Evolutionary conservation across 2,113 vertebrate species (phyloP).

Genomic region (Oreochromis niloticus): DNA sequence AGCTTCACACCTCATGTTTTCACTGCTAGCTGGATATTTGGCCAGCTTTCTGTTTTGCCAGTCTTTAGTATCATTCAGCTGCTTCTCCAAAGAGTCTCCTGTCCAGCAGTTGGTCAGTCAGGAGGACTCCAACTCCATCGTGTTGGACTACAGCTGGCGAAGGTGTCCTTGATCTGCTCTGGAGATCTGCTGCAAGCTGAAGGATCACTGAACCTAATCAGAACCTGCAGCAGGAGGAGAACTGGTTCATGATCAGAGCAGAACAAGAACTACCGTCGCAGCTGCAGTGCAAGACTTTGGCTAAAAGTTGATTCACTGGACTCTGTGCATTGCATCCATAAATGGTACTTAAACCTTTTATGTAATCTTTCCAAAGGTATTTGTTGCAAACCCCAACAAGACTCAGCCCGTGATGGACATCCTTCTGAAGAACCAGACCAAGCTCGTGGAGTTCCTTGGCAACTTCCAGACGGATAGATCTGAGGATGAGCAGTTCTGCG

Average conservation of each 20-base stretch:
- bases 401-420: conserved; percentile 96
- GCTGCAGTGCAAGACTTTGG: neutral
- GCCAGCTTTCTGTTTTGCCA: neutral
- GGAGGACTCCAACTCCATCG: neutral
- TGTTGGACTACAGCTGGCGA: neutral
- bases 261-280: neutral
- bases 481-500: conserved; percentile 93
- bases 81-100: neutral
- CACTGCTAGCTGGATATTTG: neutral
- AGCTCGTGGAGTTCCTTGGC: conserved; percentile 95
- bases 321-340: neutral
- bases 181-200: neutral
- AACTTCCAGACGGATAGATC: conserved; percentile 93
- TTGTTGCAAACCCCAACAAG: conserved; percentile 97
- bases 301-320: neutral
- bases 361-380: conserved; percentile 76
- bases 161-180: neutral
- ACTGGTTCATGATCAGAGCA: neutral
- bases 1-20: neutral
- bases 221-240: neutral
- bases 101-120: neutral
- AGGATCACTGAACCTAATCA: neutral
- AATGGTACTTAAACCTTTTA: neutral
- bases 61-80: neutral
- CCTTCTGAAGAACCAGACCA: conserved; percentile 94